Conservation (phyloP, 2,113 vertebrate species). For the Alectura lathami region DNA sequence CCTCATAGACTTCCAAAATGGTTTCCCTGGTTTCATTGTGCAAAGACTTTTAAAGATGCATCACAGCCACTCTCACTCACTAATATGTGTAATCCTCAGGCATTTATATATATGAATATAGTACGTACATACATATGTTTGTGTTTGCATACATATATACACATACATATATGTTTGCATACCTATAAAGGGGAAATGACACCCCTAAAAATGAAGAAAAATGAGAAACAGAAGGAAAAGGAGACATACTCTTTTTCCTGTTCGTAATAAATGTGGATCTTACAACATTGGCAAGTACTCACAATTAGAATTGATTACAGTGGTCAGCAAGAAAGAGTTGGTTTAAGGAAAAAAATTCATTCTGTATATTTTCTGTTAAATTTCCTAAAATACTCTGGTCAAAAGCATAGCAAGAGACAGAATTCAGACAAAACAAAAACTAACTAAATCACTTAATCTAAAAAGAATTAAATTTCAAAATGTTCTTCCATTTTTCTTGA, state of each 20-base stretch:
- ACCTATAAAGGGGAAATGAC: not conserved
- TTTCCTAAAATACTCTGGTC: not conserved
- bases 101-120: not conserved
- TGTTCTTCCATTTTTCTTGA: not conserved
- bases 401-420: not conserved
- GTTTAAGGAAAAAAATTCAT: not conserved
- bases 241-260: not conserved
- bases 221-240: not conserved
- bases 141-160: not conserved
- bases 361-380: not conserved
- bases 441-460: not conserved
- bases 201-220: not conserved
- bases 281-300: not conserved
- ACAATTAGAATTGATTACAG: not conserved
- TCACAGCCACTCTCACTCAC: not conserved
- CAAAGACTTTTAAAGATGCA: not conserved
- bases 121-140: not conserved
- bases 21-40: not conserved
- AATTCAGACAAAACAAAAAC: not conserved
- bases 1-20: not conserved
- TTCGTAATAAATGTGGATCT: not conserved
- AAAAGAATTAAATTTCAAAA: not conserved
- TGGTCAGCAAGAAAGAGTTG: not conserved
- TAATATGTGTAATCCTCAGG: not conserved
- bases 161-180: not conserved